A percentile compares a stretch with the other conserved stretches of the same genome.
These are phyloP conservation scores for Myocastor coypus DNA, from an alignment of 2,113 vertebrate genomes.

Conservation along the genomic window DNA sequence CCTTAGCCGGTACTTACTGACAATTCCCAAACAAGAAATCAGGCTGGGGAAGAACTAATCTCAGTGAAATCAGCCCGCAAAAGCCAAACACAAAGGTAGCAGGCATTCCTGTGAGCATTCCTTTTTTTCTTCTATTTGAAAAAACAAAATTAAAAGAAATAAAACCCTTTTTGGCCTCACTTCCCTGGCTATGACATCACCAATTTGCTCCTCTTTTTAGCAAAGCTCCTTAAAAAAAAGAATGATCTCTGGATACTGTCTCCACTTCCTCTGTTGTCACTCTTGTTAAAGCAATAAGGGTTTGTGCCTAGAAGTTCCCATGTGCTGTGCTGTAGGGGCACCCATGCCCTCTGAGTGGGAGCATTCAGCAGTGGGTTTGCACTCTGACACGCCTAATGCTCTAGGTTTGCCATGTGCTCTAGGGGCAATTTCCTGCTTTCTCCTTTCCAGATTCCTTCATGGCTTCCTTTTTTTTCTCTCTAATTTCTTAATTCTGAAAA, in stretches of 20 bases:
- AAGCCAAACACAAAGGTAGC: background rate
- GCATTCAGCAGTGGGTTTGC: background rate
- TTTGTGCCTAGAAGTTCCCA: background rate
- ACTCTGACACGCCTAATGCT: background rate
- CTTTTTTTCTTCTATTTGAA: background rate
- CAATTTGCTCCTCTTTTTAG: constrained; percentile 12
- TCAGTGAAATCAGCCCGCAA: background rate
- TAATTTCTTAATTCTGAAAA: background rate
- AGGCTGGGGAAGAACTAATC: background rate
- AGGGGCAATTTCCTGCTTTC: background rate
- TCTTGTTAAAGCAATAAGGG: background rate
- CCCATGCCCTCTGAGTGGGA: background rate
- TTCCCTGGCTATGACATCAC: background rate
- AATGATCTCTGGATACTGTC: background rate
- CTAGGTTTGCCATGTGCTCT: background rate
- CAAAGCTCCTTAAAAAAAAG: background rate
- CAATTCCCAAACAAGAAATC: background rate
- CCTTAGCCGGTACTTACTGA: background rate
- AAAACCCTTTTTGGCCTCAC: background rate
- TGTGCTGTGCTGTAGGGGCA: background rate
- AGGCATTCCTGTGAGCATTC: background rate
- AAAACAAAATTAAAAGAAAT: background rate
- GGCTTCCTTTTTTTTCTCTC: background rate
- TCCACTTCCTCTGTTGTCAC: background rate
- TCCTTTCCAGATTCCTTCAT: constrained; percentile 8